Conservation (phyloP, 2,888 invertebrate genomes). For the Cistogaster globosa region DNA sequence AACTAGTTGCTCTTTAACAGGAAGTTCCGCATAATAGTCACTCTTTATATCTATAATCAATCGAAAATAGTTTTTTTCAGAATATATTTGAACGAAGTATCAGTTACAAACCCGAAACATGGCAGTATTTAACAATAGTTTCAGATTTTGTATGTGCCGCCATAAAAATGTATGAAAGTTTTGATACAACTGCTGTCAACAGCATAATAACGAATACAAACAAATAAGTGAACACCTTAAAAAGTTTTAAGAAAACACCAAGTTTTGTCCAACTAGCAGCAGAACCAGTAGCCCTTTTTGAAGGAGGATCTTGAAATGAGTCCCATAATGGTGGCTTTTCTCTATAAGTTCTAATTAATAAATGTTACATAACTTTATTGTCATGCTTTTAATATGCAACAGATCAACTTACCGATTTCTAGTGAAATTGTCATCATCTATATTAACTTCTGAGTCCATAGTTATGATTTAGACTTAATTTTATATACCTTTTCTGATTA, state of each 20-base stretch:
- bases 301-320: conserved; percentile 89
- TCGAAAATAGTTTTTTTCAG: not conserved
- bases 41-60: conserved; percentile 81
- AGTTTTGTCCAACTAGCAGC: conserved; percentile 86
- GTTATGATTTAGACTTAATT: not conserved
- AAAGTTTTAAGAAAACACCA: conserved; percentile 85
- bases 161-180: conserved; percentile 89
- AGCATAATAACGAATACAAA: conserved; percentile 88
- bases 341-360: conserved; percentile 72
- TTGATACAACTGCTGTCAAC: conserved; percentile 88
- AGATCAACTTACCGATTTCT: conserved; percentile 60
- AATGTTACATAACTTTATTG: not conserved
- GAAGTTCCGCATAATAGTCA: conserved; percentile 86
- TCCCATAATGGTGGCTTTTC: conserved; percentile 88
- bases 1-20: conserved; percentile 87
- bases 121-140: conserved; percentile 74
- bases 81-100: not conserved
- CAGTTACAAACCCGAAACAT: conserved; percentile 63
- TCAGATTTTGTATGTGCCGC: conserved; percentile 78
- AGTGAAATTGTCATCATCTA: conserved; percentile 57
- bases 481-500: not conserved
- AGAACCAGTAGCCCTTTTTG: conserved; percentile 87
- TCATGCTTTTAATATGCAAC: not conserved
- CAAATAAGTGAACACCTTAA: conserved; percentile 88
- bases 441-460: conserved; percentile 53